Conservation (phyloP, 2,888 invertebrate species). For the Nomada lathburiana region DNA sequence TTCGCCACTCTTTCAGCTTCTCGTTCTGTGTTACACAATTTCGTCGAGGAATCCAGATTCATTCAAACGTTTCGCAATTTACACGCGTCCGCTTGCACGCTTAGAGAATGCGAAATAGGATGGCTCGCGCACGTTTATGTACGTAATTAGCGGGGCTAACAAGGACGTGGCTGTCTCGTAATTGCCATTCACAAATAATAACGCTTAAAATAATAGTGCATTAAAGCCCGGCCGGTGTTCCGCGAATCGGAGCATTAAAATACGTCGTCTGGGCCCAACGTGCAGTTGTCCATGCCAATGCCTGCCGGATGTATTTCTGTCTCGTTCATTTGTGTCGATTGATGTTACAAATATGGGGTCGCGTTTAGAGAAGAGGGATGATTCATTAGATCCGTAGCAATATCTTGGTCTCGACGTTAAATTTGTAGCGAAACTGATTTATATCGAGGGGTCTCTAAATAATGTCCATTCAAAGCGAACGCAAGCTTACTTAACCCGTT, state of each 20-base stretch:
- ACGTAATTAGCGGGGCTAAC: not conserved
- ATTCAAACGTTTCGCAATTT: constrained; percentile 72
- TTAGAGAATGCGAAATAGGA: constrained; percentile 66
- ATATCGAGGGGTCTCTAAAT: no score
- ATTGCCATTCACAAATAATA: constrained; percentile 48
- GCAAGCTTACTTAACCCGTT: no score
- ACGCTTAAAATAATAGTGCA: constrained; percentile 38
- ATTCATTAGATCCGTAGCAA: no score
- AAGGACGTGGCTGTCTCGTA: constrained; percentile 18
- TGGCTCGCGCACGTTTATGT: constrained; percentile 40
- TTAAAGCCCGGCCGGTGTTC: constrained; percentile 5
- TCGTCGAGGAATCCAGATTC: constrained; percentile 66
- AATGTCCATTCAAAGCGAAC: no score
- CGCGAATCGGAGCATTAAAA: constrained; percentile 12
- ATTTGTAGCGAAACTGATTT: no score
- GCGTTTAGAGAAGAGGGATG: no score
- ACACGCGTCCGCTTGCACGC: constrained; percentile 60
- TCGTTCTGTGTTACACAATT: constrained; percentile 50
- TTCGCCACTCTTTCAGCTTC: constrained; percentile 42
- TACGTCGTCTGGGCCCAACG: not conserved
- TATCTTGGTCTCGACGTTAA: no score
- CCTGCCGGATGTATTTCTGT: constrained; percentile 19
- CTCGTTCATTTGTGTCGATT: not conserved
- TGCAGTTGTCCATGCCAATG: constrained; percentile 10
- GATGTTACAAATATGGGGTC: no score